Evolutionary conservation across 2,888 invertebrate genomes (phyloP), one percentile per base, ranked within the genome.

Genomic region (Trachelus stipa): DNA sequence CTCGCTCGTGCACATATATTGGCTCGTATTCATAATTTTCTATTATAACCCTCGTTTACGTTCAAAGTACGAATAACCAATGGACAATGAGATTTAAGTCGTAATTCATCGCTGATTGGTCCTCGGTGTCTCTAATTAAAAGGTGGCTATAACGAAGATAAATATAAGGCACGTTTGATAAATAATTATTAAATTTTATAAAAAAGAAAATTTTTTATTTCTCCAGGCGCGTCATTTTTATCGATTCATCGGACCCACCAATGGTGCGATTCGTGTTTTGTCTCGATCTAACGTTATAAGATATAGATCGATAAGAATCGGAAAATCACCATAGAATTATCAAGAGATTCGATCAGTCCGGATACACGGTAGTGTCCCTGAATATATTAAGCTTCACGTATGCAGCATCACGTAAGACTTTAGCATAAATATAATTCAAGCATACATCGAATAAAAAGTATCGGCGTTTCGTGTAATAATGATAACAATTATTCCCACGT

Each of bases 361-460:
- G 86, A 87, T 86, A 87, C 74, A 81, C 83, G 79, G 81, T 76
- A 83, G 85, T 86, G 86, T 81, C 77, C 74, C 71, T 35, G 88
- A 87, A 87, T 88, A 84, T 74, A 88, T 89, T 87, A 86, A 75
- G 35, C 69, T 69, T 68, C 81, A 80, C 82, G 83, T 86, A 88
- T 88, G 89, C 88, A 78, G 75, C 83, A 83, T 88, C 88, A 88
- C 87, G 87, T 77, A 82, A 76, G 77, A 71, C 31, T 31, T 56
- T 34, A 34, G 71, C 71, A 71, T 71, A 71, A 31, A 71, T 71
- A 23, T 56, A 56, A 56, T 56, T 56, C 23, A 56, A 56, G 56
- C 56, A 9, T 56, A 56, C 23, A 23, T 56, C 23, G 56, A 23
- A 23, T 56, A 56, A 56, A 56, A 56, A 56, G 23, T 56, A 9